Conservation (phyloP, 2,113 vertebrate genomes). For the Oxyruncus cristatus region DNA sequence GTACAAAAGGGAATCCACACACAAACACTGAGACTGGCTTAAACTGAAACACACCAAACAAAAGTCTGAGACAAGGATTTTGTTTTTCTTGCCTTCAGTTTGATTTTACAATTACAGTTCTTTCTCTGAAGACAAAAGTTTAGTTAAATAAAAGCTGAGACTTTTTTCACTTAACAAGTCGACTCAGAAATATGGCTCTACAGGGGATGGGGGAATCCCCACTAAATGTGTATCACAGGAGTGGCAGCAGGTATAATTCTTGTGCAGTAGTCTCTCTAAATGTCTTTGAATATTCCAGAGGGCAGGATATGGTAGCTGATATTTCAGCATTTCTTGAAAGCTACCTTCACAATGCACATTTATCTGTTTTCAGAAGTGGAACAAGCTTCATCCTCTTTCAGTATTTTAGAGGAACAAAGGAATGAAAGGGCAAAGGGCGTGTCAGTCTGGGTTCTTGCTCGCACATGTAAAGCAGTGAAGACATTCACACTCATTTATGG, state of each 20-base stretch:
- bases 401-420: neutral
- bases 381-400: neutral
- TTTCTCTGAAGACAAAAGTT: neutral
- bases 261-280: neutral
- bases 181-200: neutral
- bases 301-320: neutral
- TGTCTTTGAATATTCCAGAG: neutral
- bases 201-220: neutral
- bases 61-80: neutral
- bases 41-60: neutral
- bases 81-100: neutral
- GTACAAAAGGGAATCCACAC: neutral
- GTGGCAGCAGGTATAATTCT: neutral
- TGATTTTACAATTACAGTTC: neutral
- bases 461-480: neutral
- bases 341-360: neutral
- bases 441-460: neutral
- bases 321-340: neutral
- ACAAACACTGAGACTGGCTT: neutral
- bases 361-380: neutral
- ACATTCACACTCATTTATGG: neutral
- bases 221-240: neutral
- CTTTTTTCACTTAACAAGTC: neutral
- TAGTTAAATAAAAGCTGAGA: neutral
- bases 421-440: neutral